Conservation (phyloP, 2,797 vertebrate species). For the Falco peregrinus region DNA sequence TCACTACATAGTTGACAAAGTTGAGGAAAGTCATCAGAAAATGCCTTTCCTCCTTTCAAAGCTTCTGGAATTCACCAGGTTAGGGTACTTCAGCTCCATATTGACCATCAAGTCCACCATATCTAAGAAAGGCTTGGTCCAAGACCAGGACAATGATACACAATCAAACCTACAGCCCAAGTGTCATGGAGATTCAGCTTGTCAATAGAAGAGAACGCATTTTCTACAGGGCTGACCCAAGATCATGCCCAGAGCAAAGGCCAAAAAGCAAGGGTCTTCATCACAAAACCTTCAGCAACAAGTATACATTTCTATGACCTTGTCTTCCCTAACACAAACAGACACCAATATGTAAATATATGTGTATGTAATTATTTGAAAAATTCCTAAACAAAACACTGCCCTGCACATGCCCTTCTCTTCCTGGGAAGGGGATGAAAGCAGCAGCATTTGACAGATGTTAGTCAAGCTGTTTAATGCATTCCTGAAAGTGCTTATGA, state of each 20-base stretch:
- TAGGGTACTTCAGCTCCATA: neutral
- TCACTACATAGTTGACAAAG: neutral
- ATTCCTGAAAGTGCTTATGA: neutral
- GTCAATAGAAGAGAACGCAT: neutral
- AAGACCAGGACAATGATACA: neutral
- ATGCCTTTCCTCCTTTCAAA: conserved; percentile 14
- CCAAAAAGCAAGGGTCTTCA: neutral
- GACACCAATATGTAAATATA: neutral
- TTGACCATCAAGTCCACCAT: neutral
- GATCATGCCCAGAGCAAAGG: neutral
- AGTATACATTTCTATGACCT: neutral
- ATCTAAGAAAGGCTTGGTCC: neutral
- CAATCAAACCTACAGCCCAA: neutral
- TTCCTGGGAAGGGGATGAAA: conserved; percentile 33
- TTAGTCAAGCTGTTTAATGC: neutral
- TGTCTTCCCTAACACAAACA: neutral
- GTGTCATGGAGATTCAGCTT: neutral
- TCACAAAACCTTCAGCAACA: neutral
- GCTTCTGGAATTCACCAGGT: neutral
- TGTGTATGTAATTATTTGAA: neutral
- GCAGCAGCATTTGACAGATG: neutral
- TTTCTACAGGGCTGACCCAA: neutral
- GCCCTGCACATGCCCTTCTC: neutral
- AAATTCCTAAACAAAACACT: conserved; percentile 36
- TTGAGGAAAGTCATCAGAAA: neutral